Conservation (phyloP, 2,888 invertebrate species). For the Sussaba pulchella region DNA sequence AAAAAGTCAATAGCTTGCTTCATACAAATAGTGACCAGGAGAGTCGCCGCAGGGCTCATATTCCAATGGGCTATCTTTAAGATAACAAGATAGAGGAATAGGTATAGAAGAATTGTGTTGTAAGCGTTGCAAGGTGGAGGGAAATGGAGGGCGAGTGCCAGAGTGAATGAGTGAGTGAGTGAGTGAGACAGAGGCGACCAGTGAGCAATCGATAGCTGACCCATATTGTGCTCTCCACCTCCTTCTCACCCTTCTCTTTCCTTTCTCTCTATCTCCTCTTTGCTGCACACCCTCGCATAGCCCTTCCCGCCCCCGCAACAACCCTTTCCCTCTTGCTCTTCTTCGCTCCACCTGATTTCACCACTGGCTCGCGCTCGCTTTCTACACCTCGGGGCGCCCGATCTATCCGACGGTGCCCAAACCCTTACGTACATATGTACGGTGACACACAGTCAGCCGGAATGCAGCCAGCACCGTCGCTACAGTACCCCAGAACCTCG, state of each 20-base stretch:
- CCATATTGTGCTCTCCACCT: conserved; percentile 78
- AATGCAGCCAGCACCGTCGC: conserved; percentile 51
- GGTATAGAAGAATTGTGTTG: conserved; percentile 73
- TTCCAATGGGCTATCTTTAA: conserved; percentile 73
- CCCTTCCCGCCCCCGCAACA: conserved; percentile 18
- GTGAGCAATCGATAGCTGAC: conserved; percentile 82
- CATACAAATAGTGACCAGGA: neutral
- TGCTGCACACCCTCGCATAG: conserved; percentile 38
- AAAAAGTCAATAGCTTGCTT: neutral
- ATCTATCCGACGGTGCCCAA: conserved; percentile 55
- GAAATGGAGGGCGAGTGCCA: conserved; percentile 70
- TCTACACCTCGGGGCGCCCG: conserved; percentile 52
- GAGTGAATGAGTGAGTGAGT: conserved; percentile 44
- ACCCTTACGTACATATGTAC: conserved; percentile 49
- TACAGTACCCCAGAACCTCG: conserved; percentile 35
- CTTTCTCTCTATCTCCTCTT: conserved; percentile 58
- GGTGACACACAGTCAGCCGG: conserved; percentile 50
- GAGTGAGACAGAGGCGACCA: conserved; percentile 74
- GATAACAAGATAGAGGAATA: conserved; percentile 79
- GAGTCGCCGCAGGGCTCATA: neutral
- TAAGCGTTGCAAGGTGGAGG: conserved; percentile 77
- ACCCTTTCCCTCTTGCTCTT: conserved; percentile 35
- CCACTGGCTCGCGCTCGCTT: conserved; percentile 62
- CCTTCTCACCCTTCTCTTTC: conserved; percentile 57
- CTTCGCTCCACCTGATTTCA: conserved; percentile 60